phyloP scores from a whole-genome alignment of 2,797 vertebrate genomes.

The Lagothrix lagotricha region DNA sequence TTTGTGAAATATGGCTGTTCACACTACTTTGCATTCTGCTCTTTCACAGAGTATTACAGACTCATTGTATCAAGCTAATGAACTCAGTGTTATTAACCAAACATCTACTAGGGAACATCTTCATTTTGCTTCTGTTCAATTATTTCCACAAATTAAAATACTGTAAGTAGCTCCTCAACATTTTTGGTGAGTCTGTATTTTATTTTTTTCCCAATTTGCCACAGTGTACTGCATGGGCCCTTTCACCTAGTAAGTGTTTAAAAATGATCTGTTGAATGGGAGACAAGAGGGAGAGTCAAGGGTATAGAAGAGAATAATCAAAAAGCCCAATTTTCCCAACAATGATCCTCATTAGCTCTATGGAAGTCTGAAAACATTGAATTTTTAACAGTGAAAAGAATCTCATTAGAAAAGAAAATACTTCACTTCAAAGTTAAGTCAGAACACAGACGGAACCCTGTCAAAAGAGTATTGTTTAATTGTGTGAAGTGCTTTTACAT shows the following conservation, averaged over 20 bases:
- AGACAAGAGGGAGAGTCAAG: not conserved
- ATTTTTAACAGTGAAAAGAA: not conserved
- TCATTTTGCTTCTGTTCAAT: constrained; percentile 17
- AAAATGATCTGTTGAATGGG: not conserved
- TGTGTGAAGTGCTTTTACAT: not conserved
- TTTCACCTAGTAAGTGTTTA: not conserved
- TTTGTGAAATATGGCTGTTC: not conserved
- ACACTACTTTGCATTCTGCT: not conserved
- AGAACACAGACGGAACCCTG: constrained; percentile 52
- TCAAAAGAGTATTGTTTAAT: constrained; percentile 21
- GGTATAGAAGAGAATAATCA: not conserved
- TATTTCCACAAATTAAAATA: not conserved
- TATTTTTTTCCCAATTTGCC: not conserved
- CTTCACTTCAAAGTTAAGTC: constrained; percentile 43
- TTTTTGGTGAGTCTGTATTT: not conserved
- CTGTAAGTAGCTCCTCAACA: not conserved
- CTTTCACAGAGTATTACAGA: not conserved
- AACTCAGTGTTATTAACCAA: not conserved
- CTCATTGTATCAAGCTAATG: not conserved
- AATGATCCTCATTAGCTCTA: not conserved
- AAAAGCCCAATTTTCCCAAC: not conserved
- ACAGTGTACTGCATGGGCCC: not conserved
- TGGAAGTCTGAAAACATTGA: not conserved
- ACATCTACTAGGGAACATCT: not conserved
- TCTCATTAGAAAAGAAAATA: constrained; percentile 62